These are phyloP conservation scores for Lepeophtheirus nordmannii DNA, from an alignment of 2,888 invertebrate genomes.

Conservation along the genomic window DNA sequence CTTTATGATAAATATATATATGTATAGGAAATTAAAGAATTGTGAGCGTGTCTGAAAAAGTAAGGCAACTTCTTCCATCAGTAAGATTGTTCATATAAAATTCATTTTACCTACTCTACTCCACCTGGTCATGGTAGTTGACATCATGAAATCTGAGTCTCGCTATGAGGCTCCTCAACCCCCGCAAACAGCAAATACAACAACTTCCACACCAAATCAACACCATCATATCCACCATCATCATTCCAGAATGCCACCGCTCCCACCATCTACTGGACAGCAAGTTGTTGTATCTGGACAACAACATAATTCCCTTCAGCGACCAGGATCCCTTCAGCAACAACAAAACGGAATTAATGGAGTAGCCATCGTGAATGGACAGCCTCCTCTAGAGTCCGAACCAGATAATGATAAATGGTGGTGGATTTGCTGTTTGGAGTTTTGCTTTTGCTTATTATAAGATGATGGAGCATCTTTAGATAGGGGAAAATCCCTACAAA, in stretches of 20 bases:
- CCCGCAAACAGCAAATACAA: background rate
- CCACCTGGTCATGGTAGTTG: background rate
- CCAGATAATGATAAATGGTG: conserved; percentile 23
- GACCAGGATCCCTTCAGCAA: background rate
- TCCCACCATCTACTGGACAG: background rate
- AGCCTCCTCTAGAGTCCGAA: background rate
- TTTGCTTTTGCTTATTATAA: conserved; percentile 21
- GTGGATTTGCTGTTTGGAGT: conserved; percentile 24
- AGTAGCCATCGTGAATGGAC: conserved; percentile 4
- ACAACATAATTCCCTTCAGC: background rate
- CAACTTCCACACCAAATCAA: too few relatives aligned
- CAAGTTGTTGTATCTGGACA: background rate
- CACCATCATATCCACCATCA: background rate
- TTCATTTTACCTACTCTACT: too few relatives aligned
- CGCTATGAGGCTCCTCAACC: conserved; percentile 4
- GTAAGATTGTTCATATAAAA: too few relatives aligned
- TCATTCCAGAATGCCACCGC: background rate
- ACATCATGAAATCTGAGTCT: background rate
- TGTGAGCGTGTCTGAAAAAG: background rate
- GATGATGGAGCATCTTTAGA: background rate
- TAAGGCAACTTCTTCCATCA: too few relatives aligned
- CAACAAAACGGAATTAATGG: conserved; percentile 1
- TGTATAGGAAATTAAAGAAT: background rate
- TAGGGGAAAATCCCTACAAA: too few relatives aligned
- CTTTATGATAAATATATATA: too few relatives aligned